Evolutionary conservation across 1,140 invertebrate genomes (phyloP).

Genomic region (Araneus ventricosus): DNA sequence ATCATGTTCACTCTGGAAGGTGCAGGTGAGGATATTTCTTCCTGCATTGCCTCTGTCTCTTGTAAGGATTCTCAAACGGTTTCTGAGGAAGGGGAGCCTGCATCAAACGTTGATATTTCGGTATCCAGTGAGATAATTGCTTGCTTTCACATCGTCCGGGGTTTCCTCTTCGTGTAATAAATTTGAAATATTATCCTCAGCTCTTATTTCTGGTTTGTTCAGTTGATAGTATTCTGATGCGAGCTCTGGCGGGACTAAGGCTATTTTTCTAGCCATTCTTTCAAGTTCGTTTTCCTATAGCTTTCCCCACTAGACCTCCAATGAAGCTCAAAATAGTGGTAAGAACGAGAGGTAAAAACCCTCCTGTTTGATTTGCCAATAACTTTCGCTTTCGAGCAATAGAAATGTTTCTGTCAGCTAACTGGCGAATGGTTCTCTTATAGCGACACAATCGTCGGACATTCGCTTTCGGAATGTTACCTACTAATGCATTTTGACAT

Average conservation of each 20-base stretch:
- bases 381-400: slow-evolving; percentile 20
- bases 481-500: no score
- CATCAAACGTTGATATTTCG: not conserved
- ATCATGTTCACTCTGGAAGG: not conserved
- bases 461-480: no score
- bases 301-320: not conserved
- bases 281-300: no score
- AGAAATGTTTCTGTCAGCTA: no score
- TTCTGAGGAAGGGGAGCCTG: not conserved
- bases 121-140: no score
- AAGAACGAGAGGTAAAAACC: slow-evolving; percentile 7
- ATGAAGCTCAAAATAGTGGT: not conserved
- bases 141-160: no score
- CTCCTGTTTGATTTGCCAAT: slow-evolving; percentile 9
- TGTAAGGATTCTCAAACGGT: not conserved
- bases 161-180: not conserved
- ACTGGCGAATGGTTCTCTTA: no score
- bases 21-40: not conserved
- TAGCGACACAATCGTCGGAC: no score
- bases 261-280: not conserved
- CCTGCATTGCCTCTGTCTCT: not conserved
- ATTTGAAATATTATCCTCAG: not conserved
- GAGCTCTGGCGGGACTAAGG: not conserved
- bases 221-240: not conserved
- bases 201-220: no score